These are phyloP conservation scores for Mus caroli DNA, from an alignment of 2,797 vertebrate species.

Conservation along the genomic window DNA sequence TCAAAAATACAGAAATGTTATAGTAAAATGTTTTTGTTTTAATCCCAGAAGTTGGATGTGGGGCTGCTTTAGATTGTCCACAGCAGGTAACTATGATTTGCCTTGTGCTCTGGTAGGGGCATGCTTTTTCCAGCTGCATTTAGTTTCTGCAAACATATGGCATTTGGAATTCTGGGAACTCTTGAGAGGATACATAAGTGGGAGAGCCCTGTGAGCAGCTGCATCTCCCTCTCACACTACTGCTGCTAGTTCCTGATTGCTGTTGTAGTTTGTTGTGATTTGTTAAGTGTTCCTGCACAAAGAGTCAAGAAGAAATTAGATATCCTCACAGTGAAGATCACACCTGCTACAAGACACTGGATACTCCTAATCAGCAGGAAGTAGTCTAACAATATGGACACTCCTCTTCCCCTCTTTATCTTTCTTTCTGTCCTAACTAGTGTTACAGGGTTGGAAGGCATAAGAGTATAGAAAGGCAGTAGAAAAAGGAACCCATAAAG, in stretches of 20 bases:
- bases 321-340: not conserved
- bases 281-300: not conserved
- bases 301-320: not conserved
- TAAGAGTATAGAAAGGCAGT: not conserved
- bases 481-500: not conserved
- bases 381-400: not conserved
- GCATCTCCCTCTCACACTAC: not conserved
- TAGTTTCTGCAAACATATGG: not conserved
- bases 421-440: not conserved
- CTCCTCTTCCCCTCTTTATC: no score
- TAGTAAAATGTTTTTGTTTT: not conserved
- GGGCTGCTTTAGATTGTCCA: not conserved
- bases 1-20: not conserved
- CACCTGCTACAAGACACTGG: not conserved
- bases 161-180: not conserved
- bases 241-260: not conserved
- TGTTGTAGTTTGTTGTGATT: not conserved
- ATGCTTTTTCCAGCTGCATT: not conserved
- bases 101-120: not conserved
- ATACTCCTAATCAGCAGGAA: not conserved
- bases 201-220: not conserved
- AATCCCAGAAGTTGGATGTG: not conserved
- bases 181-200: not conserved
- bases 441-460: not conserved
- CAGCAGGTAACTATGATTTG: not conserved